Percentiles rank a stretch among this genome's conserved stretches.
Evolutionary conservation across 2,113 vertebrate genomes (phyloP).

Genomic region (Anhinga anhinga): DNA sequence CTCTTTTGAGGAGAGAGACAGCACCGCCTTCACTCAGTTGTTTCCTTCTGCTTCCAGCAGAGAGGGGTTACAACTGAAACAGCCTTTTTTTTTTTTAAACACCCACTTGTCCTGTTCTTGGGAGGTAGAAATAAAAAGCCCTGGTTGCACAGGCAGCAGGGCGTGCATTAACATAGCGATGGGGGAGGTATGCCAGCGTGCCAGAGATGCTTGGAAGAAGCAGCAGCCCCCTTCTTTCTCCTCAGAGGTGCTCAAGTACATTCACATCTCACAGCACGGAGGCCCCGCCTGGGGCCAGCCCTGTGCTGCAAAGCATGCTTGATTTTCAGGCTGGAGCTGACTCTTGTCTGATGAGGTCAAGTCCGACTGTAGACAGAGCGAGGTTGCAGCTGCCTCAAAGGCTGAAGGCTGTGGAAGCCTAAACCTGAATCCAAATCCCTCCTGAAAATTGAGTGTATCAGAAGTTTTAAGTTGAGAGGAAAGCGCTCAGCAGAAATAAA

Average conservation of each 20-base stretch:
- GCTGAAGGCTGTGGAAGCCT: background rate
- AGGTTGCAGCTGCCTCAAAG: background rate
- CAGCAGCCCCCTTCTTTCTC: background rate
- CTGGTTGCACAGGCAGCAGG: background rate
- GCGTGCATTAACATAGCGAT: background rate
- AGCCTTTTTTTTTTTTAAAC: background rate
- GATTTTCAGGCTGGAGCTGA: background rate
- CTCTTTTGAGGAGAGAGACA: background rate
- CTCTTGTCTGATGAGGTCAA: fast-evolving
- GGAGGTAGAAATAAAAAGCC: background rate
- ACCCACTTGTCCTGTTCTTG: too few species aligned
- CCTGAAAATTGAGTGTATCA: too few species aligned
- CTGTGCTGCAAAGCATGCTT: too few species aligned
- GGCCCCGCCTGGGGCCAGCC: background rate
- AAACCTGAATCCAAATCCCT: background rate
- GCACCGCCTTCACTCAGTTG: background rate
- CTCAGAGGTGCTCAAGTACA: background rate
- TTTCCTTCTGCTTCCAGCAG: background rate
- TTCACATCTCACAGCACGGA: background rate
- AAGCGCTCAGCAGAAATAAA: background rate
- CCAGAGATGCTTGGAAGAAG: background rate
- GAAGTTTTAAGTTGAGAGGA: background rate
- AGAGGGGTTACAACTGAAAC: too few species aligned
- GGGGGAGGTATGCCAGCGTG: background rate
- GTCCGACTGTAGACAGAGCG: too few species aligned